Base-by-base conservation (phyloP, 2,888 invertebrate genomes). In the Leuctra nigra region DNA sequence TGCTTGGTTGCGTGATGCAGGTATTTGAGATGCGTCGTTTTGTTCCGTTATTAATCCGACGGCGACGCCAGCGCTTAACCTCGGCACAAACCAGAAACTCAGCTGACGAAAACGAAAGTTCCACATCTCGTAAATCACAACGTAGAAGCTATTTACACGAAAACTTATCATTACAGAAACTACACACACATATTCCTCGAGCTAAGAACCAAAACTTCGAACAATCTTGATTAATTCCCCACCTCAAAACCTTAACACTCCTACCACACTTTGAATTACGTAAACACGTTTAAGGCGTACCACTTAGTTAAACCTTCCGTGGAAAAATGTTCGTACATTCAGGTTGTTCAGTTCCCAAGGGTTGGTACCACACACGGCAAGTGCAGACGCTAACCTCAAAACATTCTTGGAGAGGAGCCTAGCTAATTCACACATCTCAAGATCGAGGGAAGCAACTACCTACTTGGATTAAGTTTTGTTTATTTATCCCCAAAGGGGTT, bases 401-500 rank as follows among this genome's bases (percentile, higher is more conserved):
- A 20, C 41, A n/a, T n/a, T n/a, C n/a, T n/a, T n/a, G n/a, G n/a
- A n/a, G n/a, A n/a, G n/a, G n/a, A n/a, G n/a, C n/a, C n/a, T n/a
- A n/a, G n/a, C 41, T 41, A 41, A 18, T 20, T 41, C 41, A 41
- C 11, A 41, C 41, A 41, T 41, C 41, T 41, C 18, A 41, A 41
- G 41, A 41, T 41, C n/a, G n/a, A n/a, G n/a, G n/a, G n/a, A n/a
- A n/a, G n/a, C n/a, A n/a, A n/a, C n/a, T n/a, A n/a, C n/a, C n/a
- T n/a, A n/a, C 29, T 41, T 4, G 20, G 18, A 11, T 18, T 18
- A 54, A 56, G 48, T 56, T 56, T 38, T 56, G 56, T 56, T 56
- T 48, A 56, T 50, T 50, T 56, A 48, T 20, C 18, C 41, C 41
- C 41, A 6, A 20, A 18, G 41, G 41, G 41, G 41, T n/a, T 41